Evolutionary conservation across 2,888 invertebrate species (phyloP).

Genomic region (Agonopterix subpropinquella): DNA sequence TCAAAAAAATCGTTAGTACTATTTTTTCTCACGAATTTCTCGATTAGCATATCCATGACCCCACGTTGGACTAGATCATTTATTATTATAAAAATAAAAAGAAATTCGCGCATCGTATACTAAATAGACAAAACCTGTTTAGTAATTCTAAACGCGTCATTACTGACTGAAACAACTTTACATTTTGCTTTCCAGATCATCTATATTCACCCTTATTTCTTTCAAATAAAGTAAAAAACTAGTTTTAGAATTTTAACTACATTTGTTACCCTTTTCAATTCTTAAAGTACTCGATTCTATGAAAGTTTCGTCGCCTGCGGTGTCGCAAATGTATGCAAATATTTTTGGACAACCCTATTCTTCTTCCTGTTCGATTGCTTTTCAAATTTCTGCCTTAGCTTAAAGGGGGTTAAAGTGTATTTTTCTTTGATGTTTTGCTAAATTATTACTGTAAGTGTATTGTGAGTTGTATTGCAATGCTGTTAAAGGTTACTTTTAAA

Average conservation of each 20-base stretch:
- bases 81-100: constrained; percentile 36
- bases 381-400: not conserved
- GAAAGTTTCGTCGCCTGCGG: constrained; percentile 41
- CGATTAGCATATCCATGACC: constrained; percentile 38
- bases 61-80: constrained; percentile 36
- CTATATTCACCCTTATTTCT: constrained; percentile 15
- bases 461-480: not conserved
- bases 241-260: constrained; percentile 3
- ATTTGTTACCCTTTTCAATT: constrained; percentile 25
- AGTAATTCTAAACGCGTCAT: constrained; percentile 63
- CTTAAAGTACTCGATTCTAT: constrained; percentile 27
- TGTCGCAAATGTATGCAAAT: constrained; percentile 51
- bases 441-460: not conserved
- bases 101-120: constrained; percentile 45
- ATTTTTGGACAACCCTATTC: constrained; percentile 29
- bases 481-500: constrained; percentile 1
- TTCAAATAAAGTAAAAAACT: constrained; percentile 9
- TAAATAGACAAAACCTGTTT: constrained; percentile 70
- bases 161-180: constrained; percentile 23
- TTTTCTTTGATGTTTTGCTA: too few relatives aligned
- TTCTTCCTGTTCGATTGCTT: not conserved
- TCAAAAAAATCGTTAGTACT: constrained; percentile 3
- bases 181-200: not conserved
- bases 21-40: constrained; percentile 48
- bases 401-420: not conserved